Evolutionary conservation across 2,797 vertebrate genomes (phyloP), one percentile per base, ranked within the genome.

Genomic region (Tokudaia muenninki): DNA sequence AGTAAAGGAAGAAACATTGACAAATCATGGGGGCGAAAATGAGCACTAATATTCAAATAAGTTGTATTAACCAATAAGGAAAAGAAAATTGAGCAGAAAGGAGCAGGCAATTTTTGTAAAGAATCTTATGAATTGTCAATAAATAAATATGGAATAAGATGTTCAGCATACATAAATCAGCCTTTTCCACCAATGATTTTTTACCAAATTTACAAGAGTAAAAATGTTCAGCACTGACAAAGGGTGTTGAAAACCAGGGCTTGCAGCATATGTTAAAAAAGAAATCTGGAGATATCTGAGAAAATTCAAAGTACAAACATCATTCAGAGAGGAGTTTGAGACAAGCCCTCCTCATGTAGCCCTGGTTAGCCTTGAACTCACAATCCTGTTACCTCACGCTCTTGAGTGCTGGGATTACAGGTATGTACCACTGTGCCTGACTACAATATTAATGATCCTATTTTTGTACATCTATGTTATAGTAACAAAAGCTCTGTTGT

Each of bases 81-180:
- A 95, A 93, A 63, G 55, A 52, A 52, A 92, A 72, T 52, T 52
- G 29, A 91, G 91, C 4, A 44, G 44, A 52, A 94, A 94, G 19
- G 57, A 97, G 21, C 52, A 65, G 22, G 37, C 8, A 12, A 47
- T 52, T 90, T 78, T 90, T 74, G 55, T 24, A 79, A 70, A 41
- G 81, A 34, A 74, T 65, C 21, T 17, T 47, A 21, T 17, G 52
- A 95, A 65, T 84, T 84, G 70, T 87, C 41, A 24, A 29, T 44
- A 90, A 87, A 24, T 44, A 63, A 87, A 21, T 44, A 70, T 7
- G 22, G n/a, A 87, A 55, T 44, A 88, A 65, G 29, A 78, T 12
- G 1, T 24, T 57, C 22, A 10, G 3, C 34, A 21, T 80, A 57
- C n/a, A 37, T 21, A 81, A 34, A 63, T 50, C 61, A 61, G 74